phyloP scores from a whole-genome alignment of 2,888 invertebrate species.

The Enoplolaimus lenunculus region DNA sequence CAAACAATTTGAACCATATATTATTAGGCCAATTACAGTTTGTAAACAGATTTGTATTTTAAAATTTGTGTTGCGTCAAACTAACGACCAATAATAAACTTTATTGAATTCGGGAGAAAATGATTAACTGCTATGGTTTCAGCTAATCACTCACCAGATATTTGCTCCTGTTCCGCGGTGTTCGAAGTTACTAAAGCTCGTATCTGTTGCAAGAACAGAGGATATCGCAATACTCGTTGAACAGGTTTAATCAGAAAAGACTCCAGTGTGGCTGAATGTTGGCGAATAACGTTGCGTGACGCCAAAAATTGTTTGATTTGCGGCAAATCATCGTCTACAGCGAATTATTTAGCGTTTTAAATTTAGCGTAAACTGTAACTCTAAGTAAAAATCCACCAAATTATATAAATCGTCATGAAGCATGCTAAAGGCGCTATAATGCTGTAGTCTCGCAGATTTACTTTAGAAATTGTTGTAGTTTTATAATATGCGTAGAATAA shows the following conservation, averaged over 20 bases:
- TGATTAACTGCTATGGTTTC: no score
- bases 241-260: conserved; percentile 97
- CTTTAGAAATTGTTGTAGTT: no score
- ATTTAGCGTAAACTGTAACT: no score
- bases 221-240: conserved; percentile 93
- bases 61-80: not conserved
- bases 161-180: conserved; percentile 82
- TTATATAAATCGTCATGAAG: no score
- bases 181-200: conserved; percentile 78
- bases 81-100: not conserved
- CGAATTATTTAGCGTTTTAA: no score
- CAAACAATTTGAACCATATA: no score
- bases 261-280: conserved; percentile 88
- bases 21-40: no score
- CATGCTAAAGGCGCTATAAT: no score
- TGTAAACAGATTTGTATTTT: not conserved
- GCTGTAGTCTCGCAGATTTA: no score
- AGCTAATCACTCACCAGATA: conserved; percentile 50
- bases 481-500: no score
- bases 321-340: no score
- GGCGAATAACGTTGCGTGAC: conserved; percentile 83
- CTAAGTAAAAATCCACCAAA: no score
- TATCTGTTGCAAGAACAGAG: conserved; percentile 78
- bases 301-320: conserved; percentile 87
- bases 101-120: conserved; percentile 16